Conservation (phyloP, 2,113 vertebrate genomes). For the Gallinago paraguaiae region DNA sequence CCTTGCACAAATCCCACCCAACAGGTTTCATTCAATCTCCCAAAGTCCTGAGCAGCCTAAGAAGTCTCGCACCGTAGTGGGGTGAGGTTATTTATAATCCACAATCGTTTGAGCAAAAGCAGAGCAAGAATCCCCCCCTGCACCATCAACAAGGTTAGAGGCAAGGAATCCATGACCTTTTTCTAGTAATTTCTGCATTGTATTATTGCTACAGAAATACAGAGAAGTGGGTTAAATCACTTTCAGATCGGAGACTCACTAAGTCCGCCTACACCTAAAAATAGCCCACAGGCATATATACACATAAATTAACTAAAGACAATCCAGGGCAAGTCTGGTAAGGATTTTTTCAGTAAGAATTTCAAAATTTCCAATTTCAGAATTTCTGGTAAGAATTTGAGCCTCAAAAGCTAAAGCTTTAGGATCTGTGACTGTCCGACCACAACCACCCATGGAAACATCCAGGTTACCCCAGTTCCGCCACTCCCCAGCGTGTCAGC, state of each 20-base stretch:
- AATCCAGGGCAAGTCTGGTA: neutral
- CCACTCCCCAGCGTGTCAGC: neutral
- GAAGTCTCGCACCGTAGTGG: neutral
- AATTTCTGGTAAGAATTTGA: neutral
- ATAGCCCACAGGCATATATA: too few species aligned
- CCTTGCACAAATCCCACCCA: neutral
- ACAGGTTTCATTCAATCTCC: neutral
- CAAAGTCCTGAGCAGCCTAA: neutral
- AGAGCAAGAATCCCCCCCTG: neutral
- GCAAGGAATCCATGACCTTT: neutral
- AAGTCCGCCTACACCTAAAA: neutral
- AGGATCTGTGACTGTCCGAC: neutral
- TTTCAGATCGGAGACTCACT: neutral
- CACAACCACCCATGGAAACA: neutral
- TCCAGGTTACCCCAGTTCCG: rapidly evolving
- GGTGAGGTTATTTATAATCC: neutral
- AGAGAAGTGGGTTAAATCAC: neutral
- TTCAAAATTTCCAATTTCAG: neutral
- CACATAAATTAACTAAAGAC: neutral
- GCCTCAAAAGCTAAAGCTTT: neutral
- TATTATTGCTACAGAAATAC: neutral
- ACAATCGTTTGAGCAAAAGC: rapidly evolving
- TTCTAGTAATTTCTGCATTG: rapidly evolving
- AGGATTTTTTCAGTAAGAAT: neutral
- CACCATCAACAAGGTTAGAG: neutral